These are phyloP conservation scores for Gobio occitaniae DNA, from an alignment of 2,797 vertebrate species.

Conservation along the genomic window DNA sequence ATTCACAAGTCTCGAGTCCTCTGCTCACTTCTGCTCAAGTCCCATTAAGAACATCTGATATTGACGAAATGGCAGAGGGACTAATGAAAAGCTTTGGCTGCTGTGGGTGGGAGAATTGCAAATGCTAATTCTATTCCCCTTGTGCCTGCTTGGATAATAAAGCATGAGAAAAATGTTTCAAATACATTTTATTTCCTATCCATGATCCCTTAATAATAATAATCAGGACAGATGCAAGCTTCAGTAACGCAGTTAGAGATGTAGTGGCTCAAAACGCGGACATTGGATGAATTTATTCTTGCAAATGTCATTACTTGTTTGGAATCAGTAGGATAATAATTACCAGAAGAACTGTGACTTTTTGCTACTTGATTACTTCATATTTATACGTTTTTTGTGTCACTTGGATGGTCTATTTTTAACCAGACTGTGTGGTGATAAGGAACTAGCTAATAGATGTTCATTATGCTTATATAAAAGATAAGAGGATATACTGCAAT, in stretches of 20 bases:
- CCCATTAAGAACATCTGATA: constrained; percentile 46
- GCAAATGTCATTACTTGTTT: background rate
- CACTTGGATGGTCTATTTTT: background rate
- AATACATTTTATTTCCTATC: background rate
- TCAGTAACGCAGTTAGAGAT: constrained; percentile 12
- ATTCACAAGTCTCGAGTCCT: constrained; percentile 23
- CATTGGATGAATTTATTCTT: constrained; percentile 15
- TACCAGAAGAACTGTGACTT: background rate
- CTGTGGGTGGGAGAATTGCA: background rate
- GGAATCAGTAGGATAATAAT: background rate
- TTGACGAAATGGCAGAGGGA: constrained; percentile 50
- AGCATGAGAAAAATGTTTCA: background rate
- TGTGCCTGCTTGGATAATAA: constrained; percentile 1
- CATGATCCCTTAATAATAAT: background rate
- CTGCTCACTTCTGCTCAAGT: constrained; percentile 31
- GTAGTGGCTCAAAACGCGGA: background rate
- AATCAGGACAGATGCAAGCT: constrained; percentile 20
- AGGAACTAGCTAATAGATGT: background rate
- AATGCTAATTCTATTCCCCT: constrained; percentile 14
- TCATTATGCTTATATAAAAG: background rate
- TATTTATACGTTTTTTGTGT: background rate
- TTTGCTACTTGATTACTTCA: background rate
- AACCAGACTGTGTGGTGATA: background rate
- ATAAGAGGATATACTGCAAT: background rate
- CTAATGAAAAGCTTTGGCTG: constrained; percentile 35